Evolutionary conservation across 1,140 invertebrate species (phyloP), one percentile per base, ranked within the genome.

Genomic region (Atta cephalotes): DNA sequence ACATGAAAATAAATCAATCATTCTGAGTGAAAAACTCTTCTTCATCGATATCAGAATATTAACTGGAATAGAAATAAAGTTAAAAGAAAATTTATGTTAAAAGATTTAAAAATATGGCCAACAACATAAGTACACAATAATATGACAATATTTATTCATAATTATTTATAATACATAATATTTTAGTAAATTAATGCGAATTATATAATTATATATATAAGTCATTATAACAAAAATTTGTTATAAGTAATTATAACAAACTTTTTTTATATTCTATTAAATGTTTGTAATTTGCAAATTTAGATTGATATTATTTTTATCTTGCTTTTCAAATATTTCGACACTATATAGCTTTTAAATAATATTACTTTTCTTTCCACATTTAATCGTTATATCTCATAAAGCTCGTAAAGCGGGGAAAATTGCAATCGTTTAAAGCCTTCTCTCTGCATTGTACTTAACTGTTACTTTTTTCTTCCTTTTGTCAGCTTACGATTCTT

Each of bases 1-100:
- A 12, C 25, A 14, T 74, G 80, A 74, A 62, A 74, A 82, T 53
- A 74, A 82, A 82, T 82, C 80, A 82, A 62, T 82, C 39, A 82
- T 82, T 12, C 53, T 39, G 2, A 18, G 5, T 31, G 56, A 58
- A 72, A 60, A 25, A 14, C 12, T 66, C 12, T 68, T 28, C 39
- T 51, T 2, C 39, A 65, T 63, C 39, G n/a, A n/a, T 31, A 74
- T 21, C 35, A 60, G 18, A 28, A 72, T 39, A 72, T 70, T 58
- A 81, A 71, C 18, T 72, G 31, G 62, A 62, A 60, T 60, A 72
- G 49, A 58, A 81, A 12, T 16, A 6, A 56, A 25, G 5, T 2
- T 14, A 39, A 2, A 14, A 39, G 7, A 56, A 28, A 45, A 45
- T 60, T 60, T 39, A 25, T 21, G 28, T 31, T 18, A 45, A 82